Evolutionary conservation across 2,888 invertebrate genomes (phyloP), one percentile per base, ranked within the genome.

Genomic region (Chaetogeoica ovagalla): DNA sequence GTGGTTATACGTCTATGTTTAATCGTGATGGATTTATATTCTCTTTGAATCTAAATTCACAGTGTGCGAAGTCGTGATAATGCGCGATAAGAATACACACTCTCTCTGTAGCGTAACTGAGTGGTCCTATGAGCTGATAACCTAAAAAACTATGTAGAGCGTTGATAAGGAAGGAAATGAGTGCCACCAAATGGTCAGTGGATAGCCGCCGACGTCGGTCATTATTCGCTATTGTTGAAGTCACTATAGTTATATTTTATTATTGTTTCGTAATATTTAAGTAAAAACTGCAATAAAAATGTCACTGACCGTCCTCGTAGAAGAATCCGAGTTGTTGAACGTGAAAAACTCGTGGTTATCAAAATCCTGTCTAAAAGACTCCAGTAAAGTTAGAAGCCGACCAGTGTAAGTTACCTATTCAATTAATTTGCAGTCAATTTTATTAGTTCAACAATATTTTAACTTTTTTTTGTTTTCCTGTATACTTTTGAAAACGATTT

Each of bases 341-440:
- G 52, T 52, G 11, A 77, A 77, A 21, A 70, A 69, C 39, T 70
- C 77, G 5, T 77, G 77, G 77, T 5, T 77, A 37, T 69, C 68
- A 11, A 77, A 77, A 23, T 70, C 77, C 7, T 69, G 70, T 21
- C 48, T 60, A 30, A 77, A 70, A 52, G 55, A 77, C 11, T 13
- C 17, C 8, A 55, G 60, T 13, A 62, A 55, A 69, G 19, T 70
- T 52, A 37, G 52, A 52, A 70, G 7, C 21, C 30, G 6, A 63
- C 69, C 77, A 70, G 60, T 70, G 77, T 77, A 55, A 62, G 77
- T 62, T 17, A 23, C 37, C 8, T 19, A 11, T 55, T 23, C 48
- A 21, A n/a, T 62, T n/a, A 17, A 3, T 66, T 23, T 66, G 5
- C 6, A 6, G 0, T 7, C 8, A 52, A 15, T 62, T 43, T 30